A percentile compares a stretch with the other conserved stretches of the same genome.
These are phyloP conservation scores for Synanthedon formicaeformis DNA, from an alignment of 2,888 invertebrate species.

Conservation along the genomic window DNA sequence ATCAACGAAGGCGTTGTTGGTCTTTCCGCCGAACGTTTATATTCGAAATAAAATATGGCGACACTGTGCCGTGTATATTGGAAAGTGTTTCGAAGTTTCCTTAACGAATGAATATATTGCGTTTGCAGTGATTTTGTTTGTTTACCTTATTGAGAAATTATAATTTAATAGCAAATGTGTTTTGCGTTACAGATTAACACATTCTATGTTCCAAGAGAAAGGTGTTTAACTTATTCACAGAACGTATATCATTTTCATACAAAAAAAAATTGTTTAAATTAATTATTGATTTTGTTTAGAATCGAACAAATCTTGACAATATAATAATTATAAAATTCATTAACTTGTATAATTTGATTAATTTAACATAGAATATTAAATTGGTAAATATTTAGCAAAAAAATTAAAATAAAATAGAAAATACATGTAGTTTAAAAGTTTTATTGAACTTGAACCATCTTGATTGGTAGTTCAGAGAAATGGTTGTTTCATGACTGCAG, in stretches of 20 bases:
- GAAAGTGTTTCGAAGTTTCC: no score
- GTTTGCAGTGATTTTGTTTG: no score
- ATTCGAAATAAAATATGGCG: conserved; percentile 12
- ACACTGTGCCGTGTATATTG: conserved; percentile 2
- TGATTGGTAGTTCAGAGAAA: not conserved
- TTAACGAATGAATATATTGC: no score
- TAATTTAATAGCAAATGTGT: no score
- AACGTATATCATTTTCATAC: no score
- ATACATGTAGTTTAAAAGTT: not conserved
- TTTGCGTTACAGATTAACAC: no score
- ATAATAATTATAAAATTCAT: no score
- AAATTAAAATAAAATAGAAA: not conserved
- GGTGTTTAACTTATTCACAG: no score
- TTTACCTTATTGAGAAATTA: no score
- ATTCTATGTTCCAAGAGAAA: no score
- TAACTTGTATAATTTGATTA: no score
- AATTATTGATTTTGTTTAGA: not conserved
- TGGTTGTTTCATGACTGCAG: not conserved
- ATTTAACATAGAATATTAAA: not conserved
- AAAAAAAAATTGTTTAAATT: no score
- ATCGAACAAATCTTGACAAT: not conserved
- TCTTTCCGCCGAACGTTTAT: conserved; percentile 3
- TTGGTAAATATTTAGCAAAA: not conserved
- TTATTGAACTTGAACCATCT: not conserved
- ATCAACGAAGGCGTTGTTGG: conserved; percentile 1